Evolutionary conservation across 2,113 vertebrate genomes (phyloP), one percentile per base, ranked within the genome.

Genomic region (Pao palembangensis): DNA sequence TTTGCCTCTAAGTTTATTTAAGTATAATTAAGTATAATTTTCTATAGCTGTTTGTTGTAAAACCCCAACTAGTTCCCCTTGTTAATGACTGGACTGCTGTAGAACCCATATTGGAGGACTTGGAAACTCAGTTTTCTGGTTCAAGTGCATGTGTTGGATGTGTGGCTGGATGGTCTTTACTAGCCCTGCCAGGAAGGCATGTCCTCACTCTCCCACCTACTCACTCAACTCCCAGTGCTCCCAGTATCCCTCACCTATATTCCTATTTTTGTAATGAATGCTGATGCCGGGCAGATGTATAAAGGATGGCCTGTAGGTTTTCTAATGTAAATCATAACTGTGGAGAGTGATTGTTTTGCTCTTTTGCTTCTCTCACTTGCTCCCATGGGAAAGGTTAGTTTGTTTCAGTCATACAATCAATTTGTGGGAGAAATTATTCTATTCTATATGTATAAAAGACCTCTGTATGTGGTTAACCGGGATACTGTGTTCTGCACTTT

Each of bases 221-320:
- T 65, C 51, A 61, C 57, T 67, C 73, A 67, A 57, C 44, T 61
- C 64, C 59, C 55, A 67, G 62, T 14, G 57, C 82, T 76, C n/a
- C n/a, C n/a, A n/a, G n/a, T 75, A 71, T 77, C 12, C 71, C 73
- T 77, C 73, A 60, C 69, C 75, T 80, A 69, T 85, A 87, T 78
- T 73, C 81, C 75, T 87, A 85, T 89, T 89, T 89, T 89, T 89
- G 68, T 89, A 89, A 85, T 23, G 21, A 75, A 76, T 69, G 75
- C 68, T 62, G 73, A 71, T 61, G 64, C 84, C 72, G 75, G 55
- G 55, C 64, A 60, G 50, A 79, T 83, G 79, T 86, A 81, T 77
- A 84, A 86, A 82, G 6, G 70, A 78, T 70, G 64, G 66, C 72
- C 76, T 71, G 73, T 69, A 81, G 86, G 76, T 85, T 86, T 85